These are phyloP conservation scores for Adelosebastes latens DNA, from an alignment of 2,797 vertebrate species.

Conservation along the genomic window DNA sequence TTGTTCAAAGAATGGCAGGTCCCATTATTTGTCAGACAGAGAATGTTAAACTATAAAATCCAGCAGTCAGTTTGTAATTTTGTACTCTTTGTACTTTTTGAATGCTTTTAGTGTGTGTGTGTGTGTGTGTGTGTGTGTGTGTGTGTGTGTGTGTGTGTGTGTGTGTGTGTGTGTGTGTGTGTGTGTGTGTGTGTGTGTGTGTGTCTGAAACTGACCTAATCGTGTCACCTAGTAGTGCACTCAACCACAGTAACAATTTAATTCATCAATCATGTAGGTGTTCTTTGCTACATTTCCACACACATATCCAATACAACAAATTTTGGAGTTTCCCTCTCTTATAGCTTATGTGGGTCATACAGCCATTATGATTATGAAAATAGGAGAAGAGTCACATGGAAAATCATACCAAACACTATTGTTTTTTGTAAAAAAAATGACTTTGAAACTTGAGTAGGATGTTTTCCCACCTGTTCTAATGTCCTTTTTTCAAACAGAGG, in stretches of 20 bases:
- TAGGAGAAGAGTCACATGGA: slow-evolving; percentile 1
- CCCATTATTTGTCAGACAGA: not conserved
- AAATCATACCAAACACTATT: not conserved
- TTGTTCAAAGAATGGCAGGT: not conserved
- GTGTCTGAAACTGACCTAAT: not conserved
- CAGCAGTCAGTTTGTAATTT: not conserved
- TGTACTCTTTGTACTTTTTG: not conserved
- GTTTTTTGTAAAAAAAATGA: not conserved
- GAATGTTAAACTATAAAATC: not conserved
- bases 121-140: no score
- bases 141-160: not conserved
- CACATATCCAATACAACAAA: not conserved
- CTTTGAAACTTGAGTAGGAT: slow-evolving; percentile 43
- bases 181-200: not conserved
- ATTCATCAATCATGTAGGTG: not conserved
- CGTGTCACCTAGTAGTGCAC: not conserved
- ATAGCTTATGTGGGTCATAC: not conserved
- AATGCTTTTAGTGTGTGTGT: not conserved
- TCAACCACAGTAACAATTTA: not conserved
- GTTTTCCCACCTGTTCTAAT: not conserved
- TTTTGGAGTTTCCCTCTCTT: slow-evolving; percentile 32
- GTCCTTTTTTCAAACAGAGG: not conserved
- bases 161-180: no score
- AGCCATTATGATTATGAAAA: slow-evolving; percentile 3
- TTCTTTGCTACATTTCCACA: not conserved